Conservation (phyloP, 2,113 vertebrate genomes). For the Anolis carolinensis region DNA sequence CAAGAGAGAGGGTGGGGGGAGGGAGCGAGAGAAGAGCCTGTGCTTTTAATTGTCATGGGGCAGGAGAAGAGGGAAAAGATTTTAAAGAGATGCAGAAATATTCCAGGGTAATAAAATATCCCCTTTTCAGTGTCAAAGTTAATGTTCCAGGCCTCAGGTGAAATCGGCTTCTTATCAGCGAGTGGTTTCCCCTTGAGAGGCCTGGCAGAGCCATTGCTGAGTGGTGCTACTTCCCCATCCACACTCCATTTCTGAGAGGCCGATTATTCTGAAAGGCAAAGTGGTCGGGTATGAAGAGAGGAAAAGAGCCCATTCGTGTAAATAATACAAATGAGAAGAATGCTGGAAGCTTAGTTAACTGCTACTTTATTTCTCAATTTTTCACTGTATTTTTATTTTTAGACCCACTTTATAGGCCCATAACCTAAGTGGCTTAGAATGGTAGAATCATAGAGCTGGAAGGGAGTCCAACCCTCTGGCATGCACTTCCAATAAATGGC, state of each 20-base stretch:
- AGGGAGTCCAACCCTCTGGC: too few relatives aligned
- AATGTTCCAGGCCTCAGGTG: conserved; percentile 66
- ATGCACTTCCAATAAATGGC: too few relatives aligned
- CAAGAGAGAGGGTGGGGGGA: neutral
- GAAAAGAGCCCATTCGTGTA: neutral
- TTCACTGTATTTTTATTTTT: neutral
- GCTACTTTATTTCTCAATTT: neutral
- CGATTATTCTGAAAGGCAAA: neutral
- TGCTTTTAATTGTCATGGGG: conserved; percentile 42
- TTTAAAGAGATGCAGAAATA: conserved; percentile 68
- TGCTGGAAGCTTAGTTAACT: neutral
- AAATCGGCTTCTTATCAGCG: conserved; percentile 50
- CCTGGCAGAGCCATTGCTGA: conserved; percentile 13
- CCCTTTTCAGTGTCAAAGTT: conserved; percentile 62
- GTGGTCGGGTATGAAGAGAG: neutral
- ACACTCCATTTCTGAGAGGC: neutral
- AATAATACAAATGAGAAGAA: conserved; percentile 20
- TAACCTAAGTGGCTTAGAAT: neutral
- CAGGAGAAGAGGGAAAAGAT: conserved; percentile 16
- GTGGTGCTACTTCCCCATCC: conserved; percentile 2
- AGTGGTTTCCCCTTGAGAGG: conserved; percentile 51
- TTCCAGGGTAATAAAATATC: conserved; percentile 68
- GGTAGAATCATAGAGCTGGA: too few relatives aligned
- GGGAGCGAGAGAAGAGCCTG: conserved; percentile 6
- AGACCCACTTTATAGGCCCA: neutral